phyloP scores from a whole-genome alignment of 1,140 invertebrate genomes.

The Brachionus calyciflorus region DNA sequence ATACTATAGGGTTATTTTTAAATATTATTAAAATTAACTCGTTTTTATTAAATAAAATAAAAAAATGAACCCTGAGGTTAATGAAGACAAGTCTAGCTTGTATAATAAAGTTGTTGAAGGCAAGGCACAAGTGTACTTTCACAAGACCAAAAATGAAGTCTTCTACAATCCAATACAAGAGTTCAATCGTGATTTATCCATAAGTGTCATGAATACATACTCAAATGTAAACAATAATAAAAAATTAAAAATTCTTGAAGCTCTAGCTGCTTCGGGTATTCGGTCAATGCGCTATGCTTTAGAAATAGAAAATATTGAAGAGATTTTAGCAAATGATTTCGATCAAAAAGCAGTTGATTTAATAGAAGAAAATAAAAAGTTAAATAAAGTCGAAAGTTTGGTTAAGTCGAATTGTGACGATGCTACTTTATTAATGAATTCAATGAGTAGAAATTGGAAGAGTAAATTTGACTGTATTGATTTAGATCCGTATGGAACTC shows the following conservation, averaged over 20 bases:
- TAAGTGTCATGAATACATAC: constrained; percentile 58
- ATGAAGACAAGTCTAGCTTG: background rate
- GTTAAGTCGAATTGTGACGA: constrained; percentile 65
- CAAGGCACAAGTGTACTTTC: constrained; percentile 26
- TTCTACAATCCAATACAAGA: constrained; percentile 98
- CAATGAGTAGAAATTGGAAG: constrained; percentile 37
- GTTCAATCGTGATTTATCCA: constrained; percentile 92
- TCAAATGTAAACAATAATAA: constrained; percentile 49
- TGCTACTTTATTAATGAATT: constrained; percentile 57
- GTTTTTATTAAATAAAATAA: constrained; percentile 18
- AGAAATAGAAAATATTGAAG: constrained; percentile 67
- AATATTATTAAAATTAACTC: no score
- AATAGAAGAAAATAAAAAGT: constrained; percentile 76
- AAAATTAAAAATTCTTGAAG: constrained; percentile 69
- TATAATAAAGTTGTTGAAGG: constrained; percentile 15
- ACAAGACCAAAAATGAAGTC: constrained; percentile 68
- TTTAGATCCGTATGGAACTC: constrained; percentile 94
- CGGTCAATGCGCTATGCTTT: constrained; percentile 92
- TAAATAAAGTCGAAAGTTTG: constrained; percentile 74
- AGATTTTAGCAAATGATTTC: constrained; percentile 81
- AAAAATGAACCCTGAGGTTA: constrained; percentile 8
- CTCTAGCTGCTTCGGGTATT: constrained; percentile 87
- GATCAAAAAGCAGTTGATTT: constrained; percentile 78
- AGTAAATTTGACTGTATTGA: constrained; percentile 77
- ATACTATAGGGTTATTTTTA: no score